phyloP scores from a whole-genome alignment of 2,888 invertebrate species.

The Apocheima hispidaria region DNA sequence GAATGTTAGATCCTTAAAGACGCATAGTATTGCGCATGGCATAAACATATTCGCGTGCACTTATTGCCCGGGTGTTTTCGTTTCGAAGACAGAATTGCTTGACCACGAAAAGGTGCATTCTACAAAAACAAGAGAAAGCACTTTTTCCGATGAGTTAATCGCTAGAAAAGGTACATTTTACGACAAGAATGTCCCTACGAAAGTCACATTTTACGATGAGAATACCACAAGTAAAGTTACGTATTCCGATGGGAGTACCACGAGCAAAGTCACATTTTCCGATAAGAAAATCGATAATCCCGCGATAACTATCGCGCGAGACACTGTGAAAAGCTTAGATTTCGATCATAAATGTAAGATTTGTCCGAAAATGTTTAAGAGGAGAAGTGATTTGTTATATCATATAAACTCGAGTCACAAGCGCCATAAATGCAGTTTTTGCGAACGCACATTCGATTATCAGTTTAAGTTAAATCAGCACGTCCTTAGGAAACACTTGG shows the following conservation, averaged over 20 bases:
- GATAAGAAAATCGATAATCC: neutral
- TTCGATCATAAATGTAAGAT: slow-evolving; percentile 48
- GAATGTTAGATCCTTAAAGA: slow-evolving; percentile 48
- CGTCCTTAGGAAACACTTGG: neutral
- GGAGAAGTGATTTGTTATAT: slow-evolving; percentile 53
- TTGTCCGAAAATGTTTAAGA: slow-evolving; percentile 70
- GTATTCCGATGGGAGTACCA: neutral
- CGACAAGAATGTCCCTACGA: neutral
- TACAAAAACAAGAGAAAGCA: neutral
- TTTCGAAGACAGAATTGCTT: neutral
- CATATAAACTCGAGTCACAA: slow-evolving; percentile 28
- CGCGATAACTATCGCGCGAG: neutral
- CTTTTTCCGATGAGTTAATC: neutral
- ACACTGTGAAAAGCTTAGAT: neutral
- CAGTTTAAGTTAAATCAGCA: slow-evolving; percentile 7
- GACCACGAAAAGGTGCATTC: slow-evolving; percentile 5
- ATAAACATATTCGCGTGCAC: slow-evolving; percentile 42
- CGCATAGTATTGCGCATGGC: slow-evolving; percentile 52
- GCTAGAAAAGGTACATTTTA: neutral
- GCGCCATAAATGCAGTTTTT: slow-evolving; percentile 65
- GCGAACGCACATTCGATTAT: slow-evolving; percentile 58
- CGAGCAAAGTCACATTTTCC: neutral
- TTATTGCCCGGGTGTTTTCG: slow-evolving; percentile 12
- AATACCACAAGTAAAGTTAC: neutral
- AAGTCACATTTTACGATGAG: too few species aligned